A percentile compares a stretch with the other conserved stretches of the same genome.
These are phyloP conservation scores for Pipistrellus pygmaeus DNA, from an alignment of 2,797 vertebrate genomes.

Conservation along the genomic window DNA sequence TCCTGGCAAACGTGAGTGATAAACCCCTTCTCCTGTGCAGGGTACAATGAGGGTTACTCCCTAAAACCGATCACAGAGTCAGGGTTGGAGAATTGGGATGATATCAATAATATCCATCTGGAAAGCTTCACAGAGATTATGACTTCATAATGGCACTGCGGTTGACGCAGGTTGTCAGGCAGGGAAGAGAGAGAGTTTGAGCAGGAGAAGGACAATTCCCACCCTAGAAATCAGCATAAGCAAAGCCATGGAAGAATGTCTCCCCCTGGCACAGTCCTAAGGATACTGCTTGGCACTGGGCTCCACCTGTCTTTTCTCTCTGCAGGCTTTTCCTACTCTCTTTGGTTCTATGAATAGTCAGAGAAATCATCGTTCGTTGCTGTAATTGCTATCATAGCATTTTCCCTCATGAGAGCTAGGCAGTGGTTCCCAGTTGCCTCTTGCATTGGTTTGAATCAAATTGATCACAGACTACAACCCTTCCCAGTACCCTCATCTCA, in stretches of 20 bases:
- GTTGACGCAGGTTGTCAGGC: not conserved
- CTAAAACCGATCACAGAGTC: not conserved
- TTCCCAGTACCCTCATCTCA: not conserved
- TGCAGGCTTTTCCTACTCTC: not conserved
- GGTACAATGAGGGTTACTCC: not conserved
- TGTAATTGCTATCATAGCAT: not conserved
- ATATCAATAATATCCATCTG: not conserved
- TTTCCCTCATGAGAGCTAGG: not conserved
- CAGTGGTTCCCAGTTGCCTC: slow-evolving; percentile 45
- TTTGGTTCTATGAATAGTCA: not conserved
- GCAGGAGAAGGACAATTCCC: not conserved
- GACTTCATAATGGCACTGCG: not conserved
- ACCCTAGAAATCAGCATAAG: not conserved
- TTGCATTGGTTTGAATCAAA: slow-evolving; percentile 60
- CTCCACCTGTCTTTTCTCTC: slow-evolving; percentile 21
- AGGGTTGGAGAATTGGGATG: not conserved
- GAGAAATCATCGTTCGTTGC: not conserved
- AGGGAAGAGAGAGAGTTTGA: not conserved
- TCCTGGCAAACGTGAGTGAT: not conserved
- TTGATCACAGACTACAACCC: not conserved
- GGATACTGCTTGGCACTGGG: not conserved
- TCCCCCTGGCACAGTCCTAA: not conserved
- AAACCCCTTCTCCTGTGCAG: rapidly evolving
- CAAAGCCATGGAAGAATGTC: not conserved
- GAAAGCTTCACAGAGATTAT: not conserved